Percentiles rank a stretch among this genome's conserved stretches.
Evolutionary conservation across 2,888 invertebrate genomes (phyloP).

Genomic region (Eledona agricola): DNA sequence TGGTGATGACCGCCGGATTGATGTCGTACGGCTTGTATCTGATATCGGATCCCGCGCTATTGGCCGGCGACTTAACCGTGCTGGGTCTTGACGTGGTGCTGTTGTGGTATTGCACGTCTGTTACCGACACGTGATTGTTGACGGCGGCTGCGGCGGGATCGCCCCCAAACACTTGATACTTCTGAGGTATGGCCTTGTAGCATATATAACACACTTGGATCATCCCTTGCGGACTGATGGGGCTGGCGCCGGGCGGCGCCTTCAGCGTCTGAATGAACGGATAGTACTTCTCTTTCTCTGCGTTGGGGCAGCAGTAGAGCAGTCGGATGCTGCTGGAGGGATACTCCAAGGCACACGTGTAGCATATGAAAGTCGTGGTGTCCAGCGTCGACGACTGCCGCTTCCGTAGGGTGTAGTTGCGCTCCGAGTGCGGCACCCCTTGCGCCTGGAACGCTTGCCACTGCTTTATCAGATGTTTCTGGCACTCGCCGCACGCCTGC

Average conservation of each 20-base stretch:
- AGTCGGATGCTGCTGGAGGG: conserved; percentile 82
- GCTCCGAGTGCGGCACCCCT: conserved; percentile 78
- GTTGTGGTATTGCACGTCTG: conserved; percentile 57
- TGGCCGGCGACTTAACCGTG: conserved; percentile 66
- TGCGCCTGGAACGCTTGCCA: conserved; percentile 77
- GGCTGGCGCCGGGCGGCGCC: conserved; percentile 85
- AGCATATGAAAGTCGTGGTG: conserved; percentile 84
- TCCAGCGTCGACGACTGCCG: conserved; percentile 73
- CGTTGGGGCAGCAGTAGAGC: conserved; percentile 85
- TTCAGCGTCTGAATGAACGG: conserved; percentile 85
- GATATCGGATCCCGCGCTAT: conserved; percentile 66
- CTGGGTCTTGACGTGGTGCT: conserved; percentile 62
- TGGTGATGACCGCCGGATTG: conserved; percentile 61
- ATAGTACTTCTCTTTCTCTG: conserved; percentile 88
- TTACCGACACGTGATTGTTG: conserved; percentile 59
- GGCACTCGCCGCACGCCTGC: conserved; percentile 85
- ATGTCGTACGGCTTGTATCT: conserved; percentile 70
- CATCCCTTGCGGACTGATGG: conserved; percentile 90
- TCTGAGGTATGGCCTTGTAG: conserved; percentile 82
- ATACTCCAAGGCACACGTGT: conserved; percentile 85
- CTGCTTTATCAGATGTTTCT: conserved; percentile 85
- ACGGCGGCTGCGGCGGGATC: conserved; percentile 44
- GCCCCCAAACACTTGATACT: conserved; percentile 75
- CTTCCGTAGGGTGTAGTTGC: conserved; percentile 83
- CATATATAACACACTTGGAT: conserved; percentile 89